Evolutionary conservation across 64 coral and sea anemone genomes (phyloP).

Genomic region (Stichodactyla mertensii): DNA sequence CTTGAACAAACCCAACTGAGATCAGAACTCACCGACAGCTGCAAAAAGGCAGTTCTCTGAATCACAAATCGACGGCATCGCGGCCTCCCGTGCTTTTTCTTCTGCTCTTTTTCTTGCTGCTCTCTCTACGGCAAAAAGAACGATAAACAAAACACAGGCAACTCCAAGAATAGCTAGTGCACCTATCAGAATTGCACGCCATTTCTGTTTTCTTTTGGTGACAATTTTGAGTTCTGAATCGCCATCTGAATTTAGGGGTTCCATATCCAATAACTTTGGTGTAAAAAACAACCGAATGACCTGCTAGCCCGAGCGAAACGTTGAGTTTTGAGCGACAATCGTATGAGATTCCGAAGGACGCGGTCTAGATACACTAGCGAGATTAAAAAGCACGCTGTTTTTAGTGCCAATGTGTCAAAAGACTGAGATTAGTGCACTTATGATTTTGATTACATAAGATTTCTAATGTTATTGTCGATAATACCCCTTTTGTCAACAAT

Average conservation of each 20-base stretch:
- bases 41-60: constrained; percentile 2
- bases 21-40: constrained; percentile 17
- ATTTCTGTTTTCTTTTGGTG: neutral
- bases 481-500: neutral
- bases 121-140: constrained; percentile 49
- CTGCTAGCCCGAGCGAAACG: neutral
- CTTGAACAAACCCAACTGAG: neutral
- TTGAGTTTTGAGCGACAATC: neutral
- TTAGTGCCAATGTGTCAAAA: constrained; percentile 6
- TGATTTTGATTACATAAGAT: neutral
- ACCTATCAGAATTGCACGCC: neutral
- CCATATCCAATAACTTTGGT: neutral
- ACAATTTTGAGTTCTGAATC: neutral
- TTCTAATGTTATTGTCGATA: neutral
- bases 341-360: neutral
- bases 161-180: neutral
- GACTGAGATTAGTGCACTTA: too few species aligned
- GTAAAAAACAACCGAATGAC: neutral
- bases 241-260: neutral
- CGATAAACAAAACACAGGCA: constrained; percentile 35
- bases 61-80: neutral
- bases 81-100: neutral
- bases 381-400: neutral
- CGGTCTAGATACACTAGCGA: neutral
- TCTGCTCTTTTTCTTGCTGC: neutral